Base-by-base conservation (phyloP, 2,113 vertebrate species). In the Hemibagrus wyckioides region DNA sequence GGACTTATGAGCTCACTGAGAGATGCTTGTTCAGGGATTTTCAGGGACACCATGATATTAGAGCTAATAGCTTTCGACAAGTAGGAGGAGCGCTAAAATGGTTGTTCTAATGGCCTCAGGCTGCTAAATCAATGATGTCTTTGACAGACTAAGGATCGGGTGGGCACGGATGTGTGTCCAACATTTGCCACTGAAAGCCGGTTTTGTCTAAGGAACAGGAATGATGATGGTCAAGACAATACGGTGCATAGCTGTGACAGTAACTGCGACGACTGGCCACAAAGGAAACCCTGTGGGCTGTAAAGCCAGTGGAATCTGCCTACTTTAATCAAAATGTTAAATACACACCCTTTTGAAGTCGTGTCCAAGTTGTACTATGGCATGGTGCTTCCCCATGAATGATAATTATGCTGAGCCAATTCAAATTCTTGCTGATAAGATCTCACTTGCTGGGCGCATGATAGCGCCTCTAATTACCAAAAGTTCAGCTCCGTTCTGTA, bases 51-150 rank as follows among this genome's bases (percentile, higher is more conserved):
- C 82, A 28, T 41, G 50, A 89, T 81, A 88, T 63, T 59, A 8
- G 6, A 61, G 80, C 41, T 85, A 88, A 56, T 83, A 69, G 36
- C 76, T 67, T 88, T 77, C 48, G 83, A 67, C 48, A 89, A 19
- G 90, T 86, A 91, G 86, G 15, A 84, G 80, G 59, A 33, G 39
- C 33, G 36, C 84, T 84, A 80, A n/a, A 88, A 82, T 54, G 52
- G 44, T 41, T 81, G 73, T 84, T 56, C 63, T 89, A 89, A 93
- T 89, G 25, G 91, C 57, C 36, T 87, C 82, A 56, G 91, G 92
- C 92, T 90, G 84, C 79, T 88, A 61, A 75, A 90, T 90, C 85
- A 90, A 88, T 90, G 85, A 56, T 30, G 67, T 61, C 84, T 86
- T 90, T 90, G 87, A 90, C 87, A 86, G 65, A 44, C 84, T 23